Percentiles rank a stretch among this genome's conserved stretches.
phyloP scores from a whole-genome alignment of 2,888 invertebrate genomes.

The Siphlonurus alternatus region DNA sequence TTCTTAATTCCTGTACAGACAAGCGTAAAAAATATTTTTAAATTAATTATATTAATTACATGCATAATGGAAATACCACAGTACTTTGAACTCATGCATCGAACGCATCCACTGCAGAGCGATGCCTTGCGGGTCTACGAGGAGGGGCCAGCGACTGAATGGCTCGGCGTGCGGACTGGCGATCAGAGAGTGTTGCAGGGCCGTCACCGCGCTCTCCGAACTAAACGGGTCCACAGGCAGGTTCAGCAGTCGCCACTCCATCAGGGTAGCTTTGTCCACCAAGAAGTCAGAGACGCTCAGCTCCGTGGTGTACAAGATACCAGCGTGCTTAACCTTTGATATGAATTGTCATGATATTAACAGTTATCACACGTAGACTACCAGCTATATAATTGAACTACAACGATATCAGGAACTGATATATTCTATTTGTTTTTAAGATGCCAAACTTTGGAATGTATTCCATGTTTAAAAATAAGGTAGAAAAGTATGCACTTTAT shows the following conservation, averaged over 20 bases:
- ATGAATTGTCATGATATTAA: too few species aligned
- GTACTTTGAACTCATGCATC: neutral
- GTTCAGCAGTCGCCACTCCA: neutral
- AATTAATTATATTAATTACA: too few species aligned
- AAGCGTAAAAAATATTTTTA: too few species aligned
- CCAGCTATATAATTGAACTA: too few species aligned
- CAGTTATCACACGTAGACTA: too few species aligned
- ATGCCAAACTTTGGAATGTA: too few species aligned
- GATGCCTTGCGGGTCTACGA: neutral
- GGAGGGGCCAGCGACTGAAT: neutral
- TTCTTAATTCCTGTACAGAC: neutral
- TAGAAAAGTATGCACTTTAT: too few species aligned
- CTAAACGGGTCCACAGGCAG: neutral
- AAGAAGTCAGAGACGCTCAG: neutral
- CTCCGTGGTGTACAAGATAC: neutral
- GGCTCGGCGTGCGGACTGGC: neutral
- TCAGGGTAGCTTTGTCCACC: neutral
- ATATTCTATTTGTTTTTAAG: too few species aligned
- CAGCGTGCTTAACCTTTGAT: too few species aligned
- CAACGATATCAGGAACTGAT: too few species aligned
- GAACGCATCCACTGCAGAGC: neutral
- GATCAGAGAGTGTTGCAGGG: neutral
- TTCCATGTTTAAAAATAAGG: too few species aligned
- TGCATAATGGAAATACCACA: too few species aligned
- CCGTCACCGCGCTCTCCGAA: neutral